These are phyloP conservation scores for Drosophila prolongata DNA, from an alignment of 2,888 invertebrate genomes.

Conservation along the genomic window DNA sequence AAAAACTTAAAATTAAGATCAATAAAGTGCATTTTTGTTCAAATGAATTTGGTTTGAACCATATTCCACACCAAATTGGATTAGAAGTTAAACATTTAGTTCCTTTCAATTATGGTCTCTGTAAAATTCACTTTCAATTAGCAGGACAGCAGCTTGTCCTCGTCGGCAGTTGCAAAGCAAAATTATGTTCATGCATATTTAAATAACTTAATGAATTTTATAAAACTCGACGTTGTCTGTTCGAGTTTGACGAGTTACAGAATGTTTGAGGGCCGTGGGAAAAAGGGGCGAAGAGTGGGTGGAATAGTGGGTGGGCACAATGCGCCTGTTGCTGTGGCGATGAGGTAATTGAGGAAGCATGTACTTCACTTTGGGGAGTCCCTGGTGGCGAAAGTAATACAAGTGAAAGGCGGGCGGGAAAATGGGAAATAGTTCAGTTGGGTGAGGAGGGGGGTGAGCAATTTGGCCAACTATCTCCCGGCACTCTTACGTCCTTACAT, in stretches of 20 bases:
- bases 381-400: background rate
- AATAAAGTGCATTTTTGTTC: no score
- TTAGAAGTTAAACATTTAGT: background rate
- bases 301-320: background rate
- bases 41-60: no score
- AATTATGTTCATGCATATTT: slow-evolving; percentile 69
- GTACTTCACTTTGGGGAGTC: slow-evolving; percentile 6
- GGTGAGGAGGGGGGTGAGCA: no score
- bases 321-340: slow-evolving; percentile 17
- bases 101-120: background rate
- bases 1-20: no score
- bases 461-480: slow-evolving; percentile 3
- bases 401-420: background rate
- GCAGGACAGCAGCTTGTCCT: slow-evolving; percentile 9
- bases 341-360: slow-evolving; percentile 16
- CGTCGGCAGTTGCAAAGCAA: slow-evolving; percentile 47
- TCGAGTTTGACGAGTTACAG: slow-evolving; percentile 15
- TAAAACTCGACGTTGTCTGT: slow-evolving; percentile 34
- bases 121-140: slow-evolving; percentile 13
- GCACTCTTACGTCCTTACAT: background rate
- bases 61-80: no score
- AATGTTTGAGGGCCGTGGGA: background rate
- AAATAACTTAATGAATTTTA: slow-evolving; percentile 56
- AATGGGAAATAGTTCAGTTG: background rate
- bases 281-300: background rate